These are phyloP conservation scores for Griposia aprilina DNA, from an alignment of 2,888 invertebrate genomes.

Conservation along the genomic window DNA sequence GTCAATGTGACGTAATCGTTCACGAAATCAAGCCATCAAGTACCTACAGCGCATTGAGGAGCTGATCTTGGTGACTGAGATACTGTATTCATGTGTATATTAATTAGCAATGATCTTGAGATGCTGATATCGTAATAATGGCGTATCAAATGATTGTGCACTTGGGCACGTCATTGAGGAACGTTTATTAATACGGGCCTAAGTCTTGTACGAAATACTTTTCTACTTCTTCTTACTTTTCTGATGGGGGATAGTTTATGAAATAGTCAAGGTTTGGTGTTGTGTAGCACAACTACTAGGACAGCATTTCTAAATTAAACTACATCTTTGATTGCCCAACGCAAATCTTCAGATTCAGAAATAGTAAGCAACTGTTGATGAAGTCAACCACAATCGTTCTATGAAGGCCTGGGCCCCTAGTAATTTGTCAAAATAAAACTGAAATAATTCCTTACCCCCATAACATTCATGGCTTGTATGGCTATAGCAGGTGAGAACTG, in stretches of 20 bases:
- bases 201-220: background rate
- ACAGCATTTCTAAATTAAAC: background rate
- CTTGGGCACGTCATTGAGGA: too few species aligned
- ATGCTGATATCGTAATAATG: too few species aligned
- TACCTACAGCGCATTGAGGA: too few species aligned
- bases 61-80: too few species aligned
- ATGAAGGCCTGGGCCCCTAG: background rate
- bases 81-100: too few species aligned
- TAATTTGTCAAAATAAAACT: background rate
- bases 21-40: too few species aligned
- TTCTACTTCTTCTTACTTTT: background rate
- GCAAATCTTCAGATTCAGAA: background rate
- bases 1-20: too few species aligned
- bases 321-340: background rate
- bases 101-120: too few species aligned
- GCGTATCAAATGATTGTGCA: too few species aligned
- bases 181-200: too few species aligned
- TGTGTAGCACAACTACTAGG: background rate
- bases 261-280: background rate
- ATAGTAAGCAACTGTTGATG: background rate
- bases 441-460: slow-evolving; percentile 90
- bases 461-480: slow-evolving; percentile 91
- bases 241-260: background rate
- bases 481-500: slow-evolving; percentile 93
- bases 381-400: too few species aligned